Evolutionary conservation across 2,888 invertebrate species (phyloP).

Genomic region (Polyommatus iphigenia): DNA sequence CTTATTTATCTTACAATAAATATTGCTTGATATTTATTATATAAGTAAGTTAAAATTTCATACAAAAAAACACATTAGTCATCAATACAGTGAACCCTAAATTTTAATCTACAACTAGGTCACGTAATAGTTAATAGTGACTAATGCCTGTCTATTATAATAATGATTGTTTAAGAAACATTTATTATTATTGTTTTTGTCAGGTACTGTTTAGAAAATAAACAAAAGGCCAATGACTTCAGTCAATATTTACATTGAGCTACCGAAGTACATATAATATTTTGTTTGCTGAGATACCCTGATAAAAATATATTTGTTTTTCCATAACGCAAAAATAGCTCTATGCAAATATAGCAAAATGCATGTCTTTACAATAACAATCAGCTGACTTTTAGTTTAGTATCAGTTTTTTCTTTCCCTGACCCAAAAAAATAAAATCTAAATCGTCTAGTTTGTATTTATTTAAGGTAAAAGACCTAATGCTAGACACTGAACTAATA

Average conservation of each 20-base stretch:
- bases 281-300: not conserved
- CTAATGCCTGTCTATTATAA: not conserved
- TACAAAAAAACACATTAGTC: not conserved
- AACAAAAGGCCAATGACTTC: constrained; percentile 12
- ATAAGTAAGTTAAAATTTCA: not conserved
- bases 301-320: not conserved
- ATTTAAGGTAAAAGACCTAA: no score
- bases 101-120: not conserved
- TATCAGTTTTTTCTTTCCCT: no score
- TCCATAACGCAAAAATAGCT: not conserved
- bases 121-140: not conserved
- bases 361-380: not conserved
- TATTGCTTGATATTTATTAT: no score
- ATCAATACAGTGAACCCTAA: constrained; percentile 2
- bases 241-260: not conserved
- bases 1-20: no score
- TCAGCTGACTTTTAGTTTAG: not conserved
- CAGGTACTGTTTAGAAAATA: not conserved
- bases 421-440: no score
- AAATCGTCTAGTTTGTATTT: no score
- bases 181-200: constrained; percentile 1
- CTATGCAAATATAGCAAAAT: not conserved
- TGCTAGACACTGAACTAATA: no score
- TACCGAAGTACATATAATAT: not conserved
- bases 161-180: not conserved